These are phyloP conservation scores for Dendroctonus valens DNA, from an alignment of 1,140 invertebrate species.

Conservation along the genomic window DNA sequence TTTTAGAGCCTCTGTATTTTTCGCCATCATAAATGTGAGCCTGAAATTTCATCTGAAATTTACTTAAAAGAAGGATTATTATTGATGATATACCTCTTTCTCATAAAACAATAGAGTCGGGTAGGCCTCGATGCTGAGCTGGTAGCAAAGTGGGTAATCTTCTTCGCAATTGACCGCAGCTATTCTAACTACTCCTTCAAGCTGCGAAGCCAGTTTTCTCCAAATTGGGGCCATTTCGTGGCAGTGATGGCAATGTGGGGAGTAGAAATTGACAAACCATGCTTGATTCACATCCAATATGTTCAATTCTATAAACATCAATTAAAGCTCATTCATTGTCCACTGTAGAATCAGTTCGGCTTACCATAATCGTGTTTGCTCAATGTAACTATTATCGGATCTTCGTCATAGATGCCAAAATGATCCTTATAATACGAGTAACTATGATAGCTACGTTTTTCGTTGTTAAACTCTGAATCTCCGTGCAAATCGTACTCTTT, in stretches of 20 bases:
- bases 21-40: slow-evolving; percentile 48
- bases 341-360: not conserved
- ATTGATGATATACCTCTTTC: slow-evolving; percentile 40
- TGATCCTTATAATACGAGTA: slow-evolving; percentile 82
- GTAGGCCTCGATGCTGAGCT: slow-evolving; percentile 56
- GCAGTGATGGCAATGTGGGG: slow-evolving; percentile 81
- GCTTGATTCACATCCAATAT: slow-evolving; percentile 58
- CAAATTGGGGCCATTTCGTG: slow-evolving; percentile 76
- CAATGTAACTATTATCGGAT: slow-evolving; percentile 77
- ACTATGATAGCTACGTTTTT: slow-evolving; percentile 67
- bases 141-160: slow-evolving; percentile 69
- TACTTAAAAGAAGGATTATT: not conserved
- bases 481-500: slow-evolving; percentile 81
- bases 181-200: slow-evolving; percentile 69
- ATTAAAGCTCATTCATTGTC: not conserved
- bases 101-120: slow-evolving; percentile 48
- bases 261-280: slow-evolving; percentile 89
- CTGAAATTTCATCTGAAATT: slow-evolving; percentile 31
- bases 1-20: slow-evolving; percentile 51
- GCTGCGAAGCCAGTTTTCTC: slow-evolving; percentile 71
- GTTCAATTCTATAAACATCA: slow-evolving; percentile 42
- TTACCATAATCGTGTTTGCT: slow-evolving; percentile 73
- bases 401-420: slow-evolving; percentile 88
- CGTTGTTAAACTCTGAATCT: slow-evolving; percentile 62
- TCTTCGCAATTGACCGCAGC: slow-evolving; percentile 83